Conservation (phyloP, 2,797 vertebrate species). For the Pipistrellus nathusii region DNA sequence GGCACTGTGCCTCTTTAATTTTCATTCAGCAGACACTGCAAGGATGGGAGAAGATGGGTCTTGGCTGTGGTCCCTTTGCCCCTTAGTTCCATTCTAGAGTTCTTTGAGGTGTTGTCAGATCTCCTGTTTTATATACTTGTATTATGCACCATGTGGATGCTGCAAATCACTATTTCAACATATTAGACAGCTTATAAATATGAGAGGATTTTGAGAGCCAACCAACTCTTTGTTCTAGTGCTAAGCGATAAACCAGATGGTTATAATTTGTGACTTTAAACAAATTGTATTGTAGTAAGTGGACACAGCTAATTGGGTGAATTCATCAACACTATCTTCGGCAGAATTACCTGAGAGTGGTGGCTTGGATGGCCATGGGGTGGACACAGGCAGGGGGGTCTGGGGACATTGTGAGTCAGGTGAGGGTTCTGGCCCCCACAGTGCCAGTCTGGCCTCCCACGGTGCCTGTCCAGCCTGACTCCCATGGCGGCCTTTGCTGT, state of each 20-base stretch:
- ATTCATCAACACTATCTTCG: slow-evolving; percentile 26
- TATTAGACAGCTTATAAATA: neutral
- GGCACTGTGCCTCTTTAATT: neutral
- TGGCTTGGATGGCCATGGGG: too few species aligned
- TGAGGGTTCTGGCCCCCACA: too few species aligned
- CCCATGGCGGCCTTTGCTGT: too few species aligned
- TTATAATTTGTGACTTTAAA: neutral
- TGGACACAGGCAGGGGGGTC: too few species aligned
- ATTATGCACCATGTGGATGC: neutral
- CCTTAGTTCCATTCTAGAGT: neutral
- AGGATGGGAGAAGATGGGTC: neutral
- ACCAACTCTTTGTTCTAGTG: neutral
- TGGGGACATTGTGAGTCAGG: too few species aligned
- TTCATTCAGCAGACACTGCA: neutral
- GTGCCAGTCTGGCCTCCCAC: too few species aligned
- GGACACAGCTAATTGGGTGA: neutral
- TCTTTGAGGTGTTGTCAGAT: slow-evolving; percentile 27
- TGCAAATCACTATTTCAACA: neutral
- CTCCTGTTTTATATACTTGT: neutral
- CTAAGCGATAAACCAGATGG: slow-evolving; percentile 13
- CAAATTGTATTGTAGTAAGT: neutral
- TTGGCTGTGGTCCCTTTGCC: neutral
- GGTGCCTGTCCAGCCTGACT: too few species aligned
- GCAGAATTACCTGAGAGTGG: neutral
- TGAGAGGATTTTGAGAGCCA: slow-evolving; percentile 13